A percentile compares a stretch with the other conserved stretches of the same genome.
Evolutionary conservation across 1,140 invertebrate species (phyloP).

Genomic region (Gonioctena quinquepunctata): DNA sequence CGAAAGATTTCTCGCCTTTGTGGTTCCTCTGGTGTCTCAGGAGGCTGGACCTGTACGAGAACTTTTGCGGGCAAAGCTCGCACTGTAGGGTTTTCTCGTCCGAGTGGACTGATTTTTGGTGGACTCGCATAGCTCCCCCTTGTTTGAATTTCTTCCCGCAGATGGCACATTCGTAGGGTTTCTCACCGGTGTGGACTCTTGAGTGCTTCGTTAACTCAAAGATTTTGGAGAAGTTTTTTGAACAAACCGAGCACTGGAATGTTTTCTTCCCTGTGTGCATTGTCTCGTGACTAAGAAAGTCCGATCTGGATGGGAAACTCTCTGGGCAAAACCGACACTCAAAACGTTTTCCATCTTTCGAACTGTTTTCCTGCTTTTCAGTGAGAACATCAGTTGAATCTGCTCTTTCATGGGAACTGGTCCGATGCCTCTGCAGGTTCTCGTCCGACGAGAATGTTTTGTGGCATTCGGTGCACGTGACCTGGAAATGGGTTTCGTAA

Average conservation of each 20-base stretch:
- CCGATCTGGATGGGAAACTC: not conserved
- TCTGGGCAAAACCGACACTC: not conserved
- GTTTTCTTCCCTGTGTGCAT: not conserved
- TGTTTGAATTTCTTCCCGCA: constrained; percentile 64
- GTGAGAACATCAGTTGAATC: no score
- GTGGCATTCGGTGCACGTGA: no score
- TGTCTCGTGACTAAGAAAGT: not conserved
- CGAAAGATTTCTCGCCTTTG: constrained; percentile 9
- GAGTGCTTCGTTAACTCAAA: not conserved
- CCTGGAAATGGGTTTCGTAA: no score
- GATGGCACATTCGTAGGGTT: constrained; percentile 67
- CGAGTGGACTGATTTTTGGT: constrained; percentile 52
- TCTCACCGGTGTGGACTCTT: constrained; percentile 68
- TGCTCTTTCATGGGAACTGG: no score
- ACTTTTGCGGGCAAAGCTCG: constrained; percentile 27
- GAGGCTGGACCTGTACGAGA: constrained; percentile 24
- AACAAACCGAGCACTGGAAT: not conserved
- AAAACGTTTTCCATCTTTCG: not conserved
- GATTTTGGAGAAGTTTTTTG: not conserved
- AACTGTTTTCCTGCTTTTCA: no score
- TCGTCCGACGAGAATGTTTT: no score
- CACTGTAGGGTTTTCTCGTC: constrained; percentile 17
- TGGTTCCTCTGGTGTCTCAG: not conserved
- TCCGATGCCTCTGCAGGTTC: no score
- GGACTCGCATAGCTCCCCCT: constrained; percentile 59